Percentiles rank a stretch among this genome's conserved stretches.
phyloP scores from a whole-genome alignment of 2,113 vertebrate genomes.

The Amphiprion ocellaris region DNA sequence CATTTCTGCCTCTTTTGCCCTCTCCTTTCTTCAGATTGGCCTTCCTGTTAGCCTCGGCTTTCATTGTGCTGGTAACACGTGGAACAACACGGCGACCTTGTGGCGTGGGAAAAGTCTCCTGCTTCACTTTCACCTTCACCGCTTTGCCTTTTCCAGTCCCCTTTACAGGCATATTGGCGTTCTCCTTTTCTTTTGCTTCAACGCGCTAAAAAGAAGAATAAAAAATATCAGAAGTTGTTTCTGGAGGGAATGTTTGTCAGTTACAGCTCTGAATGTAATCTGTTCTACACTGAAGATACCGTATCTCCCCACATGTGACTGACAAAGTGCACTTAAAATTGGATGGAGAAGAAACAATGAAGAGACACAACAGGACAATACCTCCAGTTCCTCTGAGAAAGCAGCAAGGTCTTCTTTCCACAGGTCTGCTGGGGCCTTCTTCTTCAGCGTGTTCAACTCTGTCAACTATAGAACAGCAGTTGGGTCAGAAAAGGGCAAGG shows the following conservation, averaged over 20 bases:
- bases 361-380: constrained; percentile 46
- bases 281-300: not conserved
- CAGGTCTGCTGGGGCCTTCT: constrained; percentile 87
- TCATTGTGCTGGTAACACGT: constrained; percentile 92
- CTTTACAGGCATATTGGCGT: constrained; percentile 80
- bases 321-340: not conserved
- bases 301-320: not conserved
- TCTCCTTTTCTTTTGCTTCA: constrained; percentile 89
- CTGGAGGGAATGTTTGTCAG: not conserved
- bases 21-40: constrained; percentile 74
- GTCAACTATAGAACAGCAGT: constrained; percentile 63
- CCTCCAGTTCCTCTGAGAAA: constrained; percentile 92
- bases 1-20: constrained; percentile 81
- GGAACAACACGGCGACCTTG: constrained; percentile 91
- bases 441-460: constrained; percentile 89
- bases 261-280: not conserved
- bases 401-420: constrained; percentile 94
- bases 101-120: constrained; percentile 91
- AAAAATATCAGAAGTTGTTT: not conserved
- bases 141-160: constrained; percentile 81
- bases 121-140: constrained; percentile 87
- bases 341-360: not conserved
- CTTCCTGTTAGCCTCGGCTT: constrained; percentile 91
- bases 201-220: constrained; percentile 69
- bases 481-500: not conserved